Evolutionary conservation across 2,113 vertebrate genomes (phyloP), one percentile per base, ranked within the genome.

Genomic region (Takifugu bimaculatus): DNA sequence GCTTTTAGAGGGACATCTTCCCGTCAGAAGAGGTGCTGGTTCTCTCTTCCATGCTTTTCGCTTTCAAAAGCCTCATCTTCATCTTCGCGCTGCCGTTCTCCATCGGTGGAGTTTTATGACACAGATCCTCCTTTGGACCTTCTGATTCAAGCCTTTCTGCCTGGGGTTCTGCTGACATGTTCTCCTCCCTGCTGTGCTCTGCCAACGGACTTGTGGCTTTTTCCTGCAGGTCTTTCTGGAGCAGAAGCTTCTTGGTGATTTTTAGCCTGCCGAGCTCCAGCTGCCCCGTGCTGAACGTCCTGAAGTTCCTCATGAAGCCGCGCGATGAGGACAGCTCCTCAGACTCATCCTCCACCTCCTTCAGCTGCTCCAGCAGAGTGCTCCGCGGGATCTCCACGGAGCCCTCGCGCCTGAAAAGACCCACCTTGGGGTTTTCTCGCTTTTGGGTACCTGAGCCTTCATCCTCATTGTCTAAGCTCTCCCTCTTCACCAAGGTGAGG

Each of bases 231-330:
- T 84, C 77, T 4, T 68, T 86, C 0, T 68, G 74, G 12, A 72
- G 39, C 3, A 32, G 53, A 1, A 63, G 84, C 1, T 83, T 88
- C 48, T 85, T 56, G 47, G 86, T 78, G 2, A 90, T 69, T 66
- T 93, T 92, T 3, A 94, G 86, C 13, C 92, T 84, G 9, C 93
- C 91, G 39, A 96, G 88, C 78, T 97, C 95, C 85, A 96, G 89
- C 82, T 96, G 95, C 4, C 96, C 95, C 0, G 93, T 95, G 88
- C 96, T 97, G 64, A 93, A 94, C 1, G 94, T 91, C 70, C 95
- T 82, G 84, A 94, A 94, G 60, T 88, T 91, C 75, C 95, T 92
- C 68, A 90, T 84, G 48, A 81, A 81, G 45, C 88, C 75, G 25
- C 81, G 90, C 0, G 86, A 70, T 5, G 83, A 73, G 0, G 68